Conservation (phyloP, 1,140 invertebrate genomes). For the Drosophila virilis region DNA sequence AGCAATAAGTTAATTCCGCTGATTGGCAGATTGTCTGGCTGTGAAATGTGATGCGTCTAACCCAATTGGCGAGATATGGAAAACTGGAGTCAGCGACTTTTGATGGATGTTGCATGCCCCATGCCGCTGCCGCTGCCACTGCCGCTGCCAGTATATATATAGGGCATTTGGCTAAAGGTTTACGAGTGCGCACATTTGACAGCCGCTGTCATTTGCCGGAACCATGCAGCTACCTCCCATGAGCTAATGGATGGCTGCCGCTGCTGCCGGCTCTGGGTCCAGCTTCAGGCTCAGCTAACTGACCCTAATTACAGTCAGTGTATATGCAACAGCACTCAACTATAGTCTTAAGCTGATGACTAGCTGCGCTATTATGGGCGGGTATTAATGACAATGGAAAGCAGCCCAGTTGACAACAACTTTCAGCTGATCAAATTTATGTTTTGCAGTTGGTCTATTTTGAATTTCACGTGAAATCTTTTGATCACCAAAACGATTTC, state of each 20-base stretch:
- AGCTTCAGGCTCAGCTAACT: conserved; percentile 44
- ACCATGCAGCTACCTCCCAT: conserved; percentile 14
- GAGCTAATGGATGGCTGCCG: conserved; percentile 33
- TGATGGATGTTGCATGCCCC: conserved; percentile 36
- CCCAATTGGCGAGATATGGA: conserved; percentile 58
- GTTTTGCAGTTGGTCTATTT: background rate
- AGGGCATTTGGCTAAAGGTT: conserved; percentile 44
- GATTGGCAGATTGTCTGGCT: conserved; percentile 50
- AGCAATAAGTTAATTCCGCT: conserved; percentile 64
- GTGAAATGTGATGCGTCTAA: conserved; percentile 73
- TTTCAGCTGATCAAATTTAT: conserved; percentile 34
- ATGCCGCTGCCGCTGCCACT: background rate
- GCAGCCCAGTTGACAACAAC: conserved; percentile 40
- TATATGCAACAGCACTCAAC: conserved; percentile 28
- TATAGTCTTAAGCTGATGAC: conserved; percentile 21
- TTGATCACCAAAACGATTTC: conserved; percentile 7
- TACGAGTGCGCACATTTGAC: conserved; percentile 46
- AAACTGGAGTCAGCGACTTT: conserved; percentile 24
- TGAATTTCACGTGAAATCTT: conserved; percentile 1
- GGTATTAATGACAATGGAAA: conserved; percentile 44
- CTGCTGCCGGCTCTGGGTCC: conserved; percentile 4
- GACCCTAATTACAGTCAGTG: conserved; percentile 68
- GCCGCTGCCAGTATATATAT: background rate
- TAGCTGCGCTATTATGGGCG: conserved; percentile 51
- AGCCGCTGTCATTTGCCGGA: conserved; percentile 50